Conservation (phyloP, 2,888 invertebrate species). For the Dysmachus trigonus region DNA sequence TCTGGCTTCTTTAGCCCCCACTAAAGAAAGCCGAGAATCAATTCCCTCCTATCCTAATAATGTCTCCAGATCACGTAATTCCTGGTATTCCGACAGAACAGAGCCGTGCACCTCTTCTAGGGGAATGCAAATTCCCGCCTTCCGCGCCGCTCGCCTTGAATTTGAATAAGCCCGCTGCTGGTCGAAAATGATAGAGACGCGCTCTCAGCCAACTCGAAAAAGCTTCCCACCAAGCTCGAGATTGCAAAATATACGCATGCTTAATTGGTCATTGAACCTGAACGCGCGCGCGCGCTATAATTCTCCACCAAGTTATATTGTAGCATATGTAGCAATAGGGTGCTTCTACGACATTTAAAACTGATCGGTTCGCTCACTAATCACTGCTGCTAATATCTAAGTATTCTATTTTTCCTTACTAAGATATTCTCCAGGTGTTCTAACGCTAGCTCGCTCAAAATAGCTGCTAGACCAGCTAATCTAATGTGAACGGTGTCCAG, state of each 20-base stretch:
- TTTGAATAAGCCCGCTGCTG: not conserved
- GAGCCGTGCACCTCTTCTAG: not conserved
- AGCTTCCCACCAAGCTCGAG: not conserved
- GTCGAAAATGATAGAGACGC: not conserved
- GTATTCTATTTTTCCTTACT: not conserved
- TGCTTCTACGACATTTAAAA: not conserved
- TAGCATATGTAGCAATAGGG: not conserved
- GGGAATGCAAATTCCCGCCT: not conserved
- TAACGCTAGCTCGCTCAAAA: conserved; percentile 3
- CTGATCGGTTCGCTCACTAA: not conserved
- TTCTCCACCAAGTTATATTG: not conserved
- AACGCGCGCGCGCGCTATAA: not conserved
- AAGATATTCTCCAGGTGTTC: conserved; percentile 1
- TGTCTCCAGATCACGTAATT: conserved; percentile 20
- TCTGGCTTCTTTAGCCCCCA: not conserved
- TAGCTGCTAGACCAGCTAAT: not conserved
- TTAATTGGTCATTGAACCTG: conserved; percentile 49
- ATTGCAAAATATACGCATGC: conserved; percentile 45
- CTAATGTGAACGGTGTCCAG: conserved; percentile 3
- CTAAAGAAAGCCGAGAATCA: not conserved
- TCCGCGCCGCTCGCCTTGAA: not conserved
- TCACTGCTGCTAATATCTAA: not conserved
- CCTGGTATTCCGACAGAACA: not conserved
- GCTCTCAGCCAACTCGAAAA: not conserved
- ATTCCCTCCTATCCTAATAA: not conserved